A percentile compares a stretch with the other conserved stretches of the same genome.
Evolutionary conservation across 2,797 vertebrate species (phyloP).

Genomic region (Intellagama lesueurii): DNA sequence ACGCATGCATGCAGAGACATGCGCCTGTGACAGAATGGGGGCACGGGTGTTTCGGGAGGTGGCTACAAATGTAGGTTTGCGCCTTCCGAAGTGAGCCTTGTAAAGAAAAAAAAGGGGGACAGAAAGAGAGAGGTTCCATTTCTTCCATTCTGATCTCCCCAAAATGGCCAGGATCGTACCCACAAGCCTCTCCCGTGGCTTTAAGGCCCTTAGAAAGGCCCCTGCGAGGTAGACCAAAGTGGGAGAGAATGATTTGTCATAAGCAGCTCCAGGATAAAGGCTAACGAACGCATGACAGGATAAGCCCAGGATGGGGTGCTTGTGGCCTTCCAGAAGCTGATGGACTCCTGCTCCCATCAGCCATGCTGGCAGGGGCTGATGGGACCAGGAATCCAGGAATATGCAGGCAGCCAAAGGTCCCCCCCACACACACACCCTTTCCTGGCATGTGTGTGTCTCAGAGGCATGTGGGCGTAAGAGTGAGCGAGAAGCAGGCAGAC

Average conservation of each 20-base stretch:
- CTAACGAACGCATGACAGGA: not conserved
- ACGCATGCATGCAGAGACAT: not conserved
- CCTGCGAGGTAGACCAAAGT: not conserved
- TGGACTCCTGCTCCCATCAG: not conserved
- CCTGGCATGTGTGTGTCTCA: not conserved
- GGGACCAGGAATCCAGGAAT: no score
- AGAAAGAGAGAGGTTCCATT: not conserved
- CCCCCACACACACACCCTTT: no score
- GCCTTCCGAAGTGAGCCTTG: not conserved
- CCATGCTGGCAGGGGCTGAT: not conserved
- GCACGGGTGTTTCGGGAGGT: not conserved
- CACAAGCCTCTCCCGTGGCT: not conserved
- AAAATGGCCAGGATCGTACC: no score
- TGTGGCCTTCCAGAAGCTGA: not conserved
- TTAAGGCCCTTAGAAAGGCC: not conserved
- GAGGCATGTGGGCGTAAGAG: not conserved
- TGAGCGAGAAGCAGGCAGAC: not conserved
- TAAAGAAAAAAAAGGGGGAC: not conserved
- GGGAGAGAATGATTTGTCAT: not conserved
- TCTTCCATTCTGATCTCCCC: not conserved
- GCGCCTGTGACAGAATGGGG: slow-evolving; percentile 12
- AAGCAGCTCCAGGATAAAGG: not conserved
- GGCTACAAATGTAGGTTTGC: not conserved
- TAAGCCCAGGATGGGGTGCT: no score
- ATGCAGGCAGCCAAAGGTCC: no score